Evolutionary conservation across 2,113 vertebrate species (phyloP), one percentile per base, ranked within the genome.

Genomic region (Rafetus swinhoei): DNA sequence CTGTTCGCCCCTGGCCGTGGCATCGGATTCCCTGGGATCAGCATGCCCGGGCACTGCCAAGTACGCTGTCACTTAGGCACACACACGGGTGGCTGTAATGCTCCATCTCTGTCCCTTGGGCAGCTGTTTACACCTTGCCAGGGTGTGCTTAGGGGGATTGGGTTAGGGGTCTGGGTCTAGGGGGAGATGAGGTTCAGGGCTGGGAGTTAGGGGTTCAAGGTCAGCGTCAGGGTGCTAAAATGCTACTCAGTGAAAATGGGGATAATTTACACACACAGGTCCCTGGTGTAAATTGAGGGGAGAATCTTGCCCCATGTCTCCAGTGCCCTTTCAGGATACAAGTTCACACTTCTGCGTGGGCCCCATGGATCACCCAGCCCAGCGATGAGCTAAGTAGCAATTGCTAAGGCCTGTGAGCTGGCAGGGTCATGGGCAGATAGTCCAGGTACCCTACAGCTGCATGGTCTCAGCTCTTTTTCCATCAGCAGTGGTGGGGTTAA

Each of bases 361-460:
- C n/a, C n/a, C 16, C 9, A 1, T 4, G 16, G 19, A 35, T 50
- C 25, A 77, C 24, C 11, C 39, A 25, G 1, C 3, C 12, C 11
- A 39, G 72, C 21, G 72, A 21, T 21, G 65, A 18, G 18, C 32
- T 72, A 35, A 35, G n/a, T 25, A 25, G 72, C 72, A 5, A 76
- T 39, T 77, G 39, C 24, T 7, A 50, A 77, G 22, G 9, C 72
- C 24, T 45, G n/a, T 5, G 35, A 39, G 21, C n/a, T 39, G n/a
- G 84, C 9, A 52, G 39, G 8, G 16, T 3, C 14, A 50, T 1
- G 0, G 22, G 1, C 2, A 0, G 25, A 6, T 0, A 1, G 29
- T 65, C 18, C 8, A 0, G 35, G 65, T 88, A 69, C 82, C 27
- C 32, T 24, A 8, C 21, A 39, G 57, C 50, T 76, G 45, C 45